phyloP scores from a whole-genome alignment of 2,113 vertebrate species.

The Lontra canadensis region DNA sequence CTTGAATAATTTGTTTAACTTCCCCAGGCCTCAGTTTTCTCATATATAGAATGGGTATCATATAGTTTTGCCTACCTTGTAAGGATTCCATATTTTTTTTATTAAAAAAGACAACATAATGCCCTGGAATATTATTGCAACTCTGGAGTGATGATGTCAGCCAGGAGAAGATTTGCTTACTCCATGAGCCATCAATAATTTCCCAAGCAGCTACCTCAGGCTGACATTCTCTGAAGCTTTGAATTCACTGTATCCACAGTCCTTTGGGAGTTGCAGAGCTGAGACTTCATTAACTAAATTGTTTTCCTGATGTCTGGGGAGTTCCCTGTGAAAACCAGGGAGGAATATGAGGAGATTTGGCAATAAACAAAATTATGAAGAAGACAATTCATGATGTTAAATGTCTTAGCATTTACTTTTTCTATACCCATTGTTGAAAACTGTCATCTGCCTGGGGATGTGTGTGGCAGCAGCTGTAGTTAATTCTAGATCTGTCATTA shows the following conservation, averaged over 20 bases:
- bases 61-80: background rate
- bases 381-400: background rate
- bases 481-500: background rate
- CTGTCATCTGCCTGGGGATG: background rate
- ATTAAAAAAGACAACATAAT: background rate
- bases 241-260: background rate
- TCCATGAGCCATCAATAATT: background rate
- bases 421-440: background rate
- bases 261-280: background rate
- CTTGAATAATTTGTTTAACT: background rate
- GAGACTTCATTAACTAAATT: background rate
- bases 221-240: background rate
- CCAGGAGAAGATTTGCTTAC: background rate
- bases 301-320: background rate
- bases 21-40: background rate
- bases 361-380: background rate
- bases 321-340: background rate
- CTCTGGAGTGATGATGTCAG: background rate
- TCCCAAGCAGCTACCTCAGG: background rate
- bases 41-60: background rate
- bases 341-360: background rate
- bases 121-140: background rate
- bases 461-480: background rate
- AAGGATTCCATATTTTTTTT: background rate
- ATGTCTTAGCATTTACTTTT: background rate